phyloP scores from a whole-genome alignment of 2,888 invertebrate genomes.

The Volucella inanis region DNA sequence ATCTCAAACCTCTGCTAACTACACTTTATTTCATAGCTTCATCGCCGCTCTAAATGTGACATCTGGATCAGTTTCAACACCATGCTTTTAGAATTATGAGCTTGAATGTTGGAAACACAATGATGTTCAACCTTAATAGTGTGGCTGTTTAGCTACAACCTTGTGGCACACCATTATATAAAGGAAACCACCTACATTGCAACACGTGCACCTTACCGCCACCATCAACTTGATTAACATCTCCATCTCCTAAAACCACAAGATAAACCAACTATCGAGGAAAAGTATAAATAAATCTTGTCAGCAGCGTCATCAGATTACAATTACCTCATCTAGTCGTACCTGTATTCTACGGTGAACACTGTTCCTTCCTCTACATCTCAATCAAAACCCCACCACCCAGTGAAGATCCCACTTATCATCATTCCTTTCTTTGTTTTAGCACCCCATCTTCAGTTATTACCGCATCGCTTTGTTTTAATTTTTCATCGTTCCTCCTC shows the following conservation, averaged over 20 bases:
- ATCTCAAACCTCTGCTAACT: too few species aligned
- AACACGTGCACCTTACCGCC: conserved; percentile 13
- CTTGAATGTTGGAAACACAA: neutral
- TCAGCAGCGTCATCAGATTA: conserved; percentile 1
- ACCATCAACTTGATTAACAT: neutral
- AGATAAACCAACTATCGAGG: conserved; percentile 3
- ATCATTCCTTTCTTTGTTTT: conserved; percentile 7
- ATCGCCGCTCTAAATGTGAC: too few species aligned
- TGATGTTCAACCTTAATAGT: neutral
- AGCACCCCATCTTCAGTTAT: neutral
- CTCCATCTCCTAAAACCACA: conserved; percentile 6
- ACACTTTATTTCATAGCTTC: too few species aligned
- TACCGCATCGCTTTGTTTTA: conserved; percentile 2
- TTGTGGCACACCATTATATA: neutral
- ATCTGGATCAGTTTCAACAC: too few species aligned
- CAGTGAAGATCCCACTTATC: conserved; percentile 14
- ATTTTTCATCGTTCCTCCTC: conserved; percentile 1
- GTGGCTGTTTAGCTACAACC: neutral
- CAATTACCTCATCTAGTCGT: neutral
- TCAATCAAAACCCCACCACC: neutral
- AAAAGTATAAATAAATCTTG: neutral
- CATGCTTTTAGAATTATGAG: too few species aligned
- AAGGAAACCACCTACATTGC: neutral
- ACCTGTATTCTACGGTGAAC: neutral
- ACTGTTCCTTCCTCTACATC: neutral